These are phyloP conservation scores for Lepus townsendii DNA, from an alignment of 2,797 vertebrate genomes.

Conservation along the genomic window DNA sequence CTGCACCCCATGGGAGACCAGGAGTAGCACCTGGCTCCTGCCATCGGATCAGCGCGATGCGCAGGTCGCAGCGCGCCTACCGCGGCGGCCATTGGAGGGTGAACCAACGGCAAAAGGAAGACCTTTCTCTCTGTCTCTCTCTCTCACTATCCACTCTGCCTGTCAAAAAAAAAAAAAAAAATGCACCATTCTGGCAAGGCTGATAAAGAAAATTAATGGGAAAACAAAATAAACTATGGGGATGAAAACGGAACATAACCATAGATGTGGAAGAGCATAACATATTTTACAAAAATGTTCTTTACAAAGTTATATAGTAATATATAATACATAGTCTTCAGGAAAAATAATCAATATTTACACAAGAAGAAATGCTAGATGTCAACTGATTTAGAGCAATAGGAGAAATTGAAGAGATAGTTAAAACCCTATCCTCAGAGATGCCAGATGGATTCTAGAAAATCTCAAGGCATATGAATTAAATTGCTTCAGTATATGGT, in stretches of 20 bases:
- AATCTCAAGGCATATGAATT: conserved; percentile 4
- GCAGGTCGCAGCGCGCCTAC: too few relatives aligned
- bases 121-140: too few relatives aligned
- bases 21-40: too few relatives aligned
- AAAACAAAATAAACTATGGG: not conserved
- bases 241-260: not conserved
- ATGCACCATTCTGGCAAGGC: not conserved
- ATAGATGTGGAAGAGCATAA: not conserved
- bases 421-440: not conserved
- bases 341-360: not conserved
- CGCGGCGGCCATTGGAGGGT: too few relatives aligned
- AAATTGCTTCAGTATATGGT: not conserved
- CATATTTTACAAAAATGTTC: not conserved
- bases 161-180: conserved; percentile 34
- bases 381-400: not conserved
- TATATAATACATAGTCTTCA: not conserved
- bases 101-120: too few relatives aligned
- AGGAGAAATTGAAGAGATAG: not conserved
- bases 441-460: not conserved
- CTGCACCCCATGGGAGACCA: too few relatives aligned
- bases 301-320: not conserved
- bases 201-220: not conserved
- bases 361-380: not conserved
- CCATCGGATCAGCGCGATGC: too few relatives aligned
- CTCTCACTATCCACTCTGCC: too few relatives aligned